phyloP scores from a whole-genome alignment of 1,140 invertebrate species.

The Heliconius melpomene region DNA sequence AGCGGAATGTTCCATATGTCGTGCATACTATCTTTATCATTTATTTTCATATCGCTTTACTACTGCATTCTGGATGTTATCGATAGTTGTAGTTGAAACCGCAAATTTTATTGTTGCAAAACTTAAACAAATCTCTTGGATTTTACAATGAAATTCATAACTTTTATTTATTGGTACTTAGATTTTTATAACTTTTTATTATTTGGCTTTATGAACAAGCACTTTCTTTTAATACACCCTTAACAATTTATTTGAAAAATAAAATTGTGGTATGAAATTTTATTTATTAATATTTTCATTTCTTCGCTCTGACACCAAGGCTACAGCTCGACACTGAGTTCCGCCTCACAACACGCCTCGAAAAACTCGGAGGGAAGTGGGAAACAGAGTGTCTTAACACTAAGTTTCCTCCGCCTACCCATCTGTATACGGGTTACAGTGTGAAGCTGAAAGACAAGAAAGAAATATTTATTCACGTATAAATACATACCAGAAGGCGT shows the following conservation, averaged over 20 bases:
- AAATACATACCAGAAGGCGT: slow-evolving; percentile 65
- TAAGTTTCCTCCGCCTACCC: too few relatives aligned
- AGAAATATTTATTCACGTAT: background rate
- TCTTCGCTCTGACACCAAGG: too few relatives aligned
- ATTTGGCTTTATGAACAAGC: background rate
- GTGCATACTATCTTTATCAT: background rate
- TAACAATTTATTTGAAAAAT: background rate
- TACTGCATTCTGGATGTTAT: background rate
- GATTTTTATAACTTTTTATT: slow-evolving; percentile 6
- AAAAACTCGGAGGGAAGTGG: too few relatives aligned
- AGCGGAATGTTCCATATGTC: background rate
- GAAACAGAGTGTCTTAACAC: too few relatives aligned
- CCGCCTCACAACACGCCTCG: too few relatives aligned
- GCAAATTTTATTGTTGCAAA: background rate
- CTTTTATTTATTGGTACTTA: background rate
- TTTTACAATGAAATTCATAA: slow-evolving; percentile 2
- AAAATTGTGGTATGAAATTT: background rate
- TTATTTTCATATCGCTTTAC: background rate
- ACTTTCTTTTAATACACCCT: background rate
- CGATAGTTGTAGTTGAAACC: background rate
- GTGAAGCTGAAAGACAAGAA: too few relatives aligned
- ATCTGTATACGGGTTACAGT: too few relatives aligned
- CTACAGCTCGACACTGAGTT: too few relatives aligned
- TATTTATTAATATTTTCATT: too few relatives aligned
- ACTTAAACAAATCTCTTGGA: background rate